phyloP scores from a whole-genome alignment of 92 coral and sea anemone genomes.

The Phenganax marumi region DNA sequence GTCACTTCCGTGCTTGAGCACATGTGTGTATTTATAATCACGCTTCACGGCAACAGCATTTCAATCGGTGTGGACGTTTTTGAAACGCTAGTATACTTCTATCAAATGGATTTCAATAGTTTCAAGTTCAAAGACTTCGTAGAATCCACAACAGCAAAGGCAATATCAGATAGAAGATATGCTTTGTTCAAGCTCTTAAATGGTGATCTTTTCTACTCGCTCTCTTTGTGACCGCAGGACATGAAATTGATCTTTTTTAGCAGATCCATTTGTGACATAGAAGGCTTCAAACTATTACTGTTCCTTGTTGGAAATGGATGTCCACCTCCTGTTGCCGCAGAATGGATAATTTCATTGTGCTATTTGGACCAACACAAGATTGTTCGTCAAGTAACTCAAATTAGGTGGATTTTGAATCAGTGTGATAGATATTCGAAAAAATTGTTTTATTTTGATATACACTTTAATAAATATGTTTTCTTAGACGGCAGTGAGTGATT shows the following conservation, averaged over 20 bases:
- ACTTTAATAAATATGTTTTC: constrained; percentile 3
- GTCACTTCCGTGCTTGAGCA: too few species aligned
- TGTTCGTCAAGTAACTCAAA: not conserved
- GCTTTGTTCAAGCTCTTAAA: not conserved
- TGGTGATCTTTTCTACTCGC: not conserved
- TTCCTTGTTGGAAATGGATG: constrained; percentile 10
- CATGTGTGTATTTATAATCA: too few species aligned
- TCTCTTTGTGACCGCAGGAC: not conserved
- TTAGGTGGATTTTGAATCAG: constrained; percentile 13
- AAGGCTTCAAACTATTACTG: not conserved
- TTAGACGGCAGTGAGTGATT: not conserved
- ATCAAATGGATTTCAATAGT: too few species aligned
- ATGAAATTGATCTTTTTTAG: not conserved
- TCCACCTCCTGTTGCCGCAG: constrained; percentile 8
- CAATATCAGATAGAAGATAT: too few species aligned
- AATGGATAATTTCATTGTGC: not conserved
- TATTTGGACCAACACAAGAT: not conserved
- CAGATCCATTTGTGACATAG: not conserved
- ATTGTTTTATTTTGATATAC: not conserved
- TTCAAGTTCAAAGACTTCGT: too few species aligned
- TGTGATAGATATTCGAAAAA: not conserved
- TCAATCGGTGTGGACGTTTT: too few species aligned
- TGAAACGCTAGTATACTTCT: too few species aligned
- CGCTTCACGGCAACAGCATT: too few species aligned
- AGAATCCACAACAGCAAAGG: too few species aligned